phyloP scores from a whole-genome alignment of 2,797 vertebrate genomes.

The Propithecus perrieri region DNA sequence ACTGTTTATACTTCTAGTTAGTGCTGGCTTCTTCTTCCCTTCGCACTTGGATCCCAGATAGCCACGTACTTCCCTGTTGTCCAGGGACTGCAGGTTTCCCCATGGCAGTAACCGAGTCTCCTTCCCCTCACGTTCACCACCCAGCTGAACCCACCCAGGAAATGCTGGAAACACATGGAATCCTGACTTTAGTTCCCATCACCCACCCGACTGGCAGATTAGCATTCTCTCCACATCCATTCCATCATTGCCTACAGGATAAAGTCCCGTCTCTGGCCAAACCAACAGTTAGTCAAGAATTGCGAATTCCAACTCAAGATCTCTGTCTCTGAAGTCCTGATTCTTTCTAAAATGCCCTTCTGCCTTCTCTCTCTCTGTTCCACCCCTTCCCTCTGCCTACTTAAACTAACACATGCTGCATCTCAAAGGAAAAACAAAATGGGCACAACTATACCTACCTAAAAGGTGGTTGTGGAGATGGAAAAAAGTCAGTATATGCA shows the following conservation, averaged over 20 bases:
- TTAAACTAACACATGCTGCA: neutral
- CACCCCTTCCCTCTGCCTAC: neutral
- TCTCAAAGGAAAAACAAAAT: neutral
- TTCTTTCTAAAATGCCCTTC: neutral
- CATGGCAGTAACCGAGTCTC: neutral
- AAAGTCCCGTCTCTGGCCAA: neutral
- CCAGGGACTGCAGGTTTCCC: neutral
- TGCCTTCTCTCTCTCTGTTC: neutral
- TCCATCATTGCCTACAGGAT: neutral
- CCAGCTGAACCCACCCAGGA: neutral
- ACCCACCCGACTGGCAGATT: fast-evolving
- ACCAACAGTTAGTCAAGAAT: neutral
- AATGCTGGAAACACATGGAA: neutral
- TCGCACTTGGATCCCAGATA: neutral
- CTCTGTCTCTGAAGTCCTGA: neutral
- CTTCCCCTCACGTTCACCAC: fast-evolving
- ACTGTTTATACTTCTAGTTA: neutral
- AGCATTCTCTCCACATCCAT: neutral
- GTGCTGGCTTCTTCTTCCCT: neutral
- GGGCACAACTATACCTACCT: neutral
- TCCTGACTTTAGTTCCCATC: neutral
- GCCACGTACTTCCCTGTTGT: fast-evolving
- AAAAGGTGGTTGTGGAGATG: neutral
- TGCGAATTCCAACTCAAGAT: neutral
- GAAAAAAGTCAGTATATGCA: neutral